Evolutionary conservation across 2,797 vertebrate species (phyloP), one percentile per base, ranked within the genome.

Genomic region (Prionace glauca): DNA sequence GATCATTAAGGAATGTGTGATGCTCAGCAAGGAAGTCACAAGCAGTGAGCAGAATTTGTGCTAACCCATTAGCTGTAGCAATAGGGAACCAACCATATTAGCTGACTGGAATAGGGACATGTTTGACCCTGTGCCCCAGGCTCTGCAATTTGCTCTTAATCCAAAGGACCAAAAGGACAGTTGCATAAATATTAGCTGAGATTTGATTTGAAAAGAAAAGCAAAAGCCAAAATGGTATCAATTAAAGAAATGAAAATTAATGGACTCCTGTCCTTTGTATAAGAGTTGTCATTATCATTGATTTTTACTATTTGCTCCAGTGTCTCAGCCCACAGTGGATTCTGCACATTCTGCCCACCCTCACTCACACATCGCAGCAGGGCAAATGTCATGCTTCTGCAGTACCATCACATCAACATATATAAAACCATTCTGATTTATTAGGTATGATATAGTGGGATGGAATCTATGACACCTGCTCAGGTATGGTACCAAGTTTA

Each of bases 101-200:
- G 90, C 90, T 69, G 65, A 29, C 62, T 92, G 62, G 65, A 60
- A 91, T 67, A n/a, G 88, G 88, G 60, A 65, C 62, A 69, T 36
- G 20, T 36, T 92, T 92, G 90, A 92, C 90, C 90, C 65, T 69
- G 2, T 92, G 90, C 90, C 62, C 90, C 69, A 65, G n/a, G 9
- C 90, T 65, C 90, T 22, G 90, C 90, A 92, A n/a, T 24, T 69
- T 69, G 67, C 90, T 41, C 20, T 67, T 67, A 67, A 92, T 92
- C 90, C 62, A 41, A 69, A 92, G 20, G 18, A 36, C 62, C 90
- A 92, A 22, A 92, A 67, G 62, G 90, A 41, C 65, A 69, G 90
- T 69, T 92, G 62, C 90, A 92, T 20, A 69, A 69, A 69, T 92
- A 92, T 92, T 92, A 67, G n/a, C 90, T 92, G 90, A 92, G 67